Percentiles rank a stretch among this genome's conserved stretches.
Conservation (phyloP, 2,888 invertebrate species). For the Mycalesis mineus region DNA sequence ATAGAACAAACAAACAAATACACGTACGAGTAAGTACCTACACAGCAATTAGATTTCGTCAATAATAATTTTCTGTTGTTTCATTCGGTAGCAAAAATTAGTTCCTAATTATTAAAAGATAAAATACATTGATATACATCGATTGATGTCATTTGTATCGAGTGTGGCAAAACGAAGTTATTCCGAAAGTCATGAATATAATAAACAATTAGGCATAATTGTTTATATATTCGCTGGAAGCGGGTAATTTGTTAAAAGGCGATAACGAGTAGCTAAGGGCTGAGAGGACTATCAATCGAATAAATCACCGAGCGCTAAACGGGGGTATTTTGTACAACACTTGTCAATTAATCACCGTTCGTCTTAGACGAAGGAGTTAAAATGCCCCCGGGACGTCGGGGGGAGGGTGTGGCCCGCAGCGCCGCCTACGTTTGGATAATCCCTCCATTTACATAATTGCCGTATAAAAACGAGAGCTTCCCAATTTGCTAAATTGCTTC, state of each 20-base stretch:
- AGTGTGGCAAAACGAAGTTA: no score
- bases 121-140: no score
- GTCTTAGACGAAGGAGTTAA: slow-evolving; percentile 60
- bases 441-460: slow-evolving; percentile 79
- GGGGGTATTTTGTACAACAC: slow-evolving; percentile 47
- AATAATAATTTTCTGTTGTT: no score
- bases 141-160: no score
- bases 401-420: slow-evolving; percentile 64
- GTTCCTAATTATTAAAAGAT: no score
- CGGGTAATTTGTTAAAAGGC: neutral
- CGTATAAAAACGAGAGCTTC: slow-evolving; percentile 76
- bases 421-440: slow-evolving; percentile 73
- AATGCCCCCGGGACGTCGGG: slow-evolving; percentile 61
- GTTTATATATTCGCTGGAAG: neutral
- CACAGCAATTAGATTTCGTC: no score
- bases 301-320: slow-evolving; percentile 62
- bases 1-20: no score
- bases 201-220: neutral
- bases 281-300: slow-evolving; percentile 53
- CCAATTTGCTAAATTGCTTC: slow-evolving; percentile 78
- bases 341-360: slow-evolving; percentile 71
- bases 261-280: neutral
- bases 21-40: no score
- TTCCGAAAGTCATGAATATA: no score
- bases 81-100: no score